Conservation (phyloP, 2,888 invertebrate genomes). For the Corythucha ciliata region DNA sequence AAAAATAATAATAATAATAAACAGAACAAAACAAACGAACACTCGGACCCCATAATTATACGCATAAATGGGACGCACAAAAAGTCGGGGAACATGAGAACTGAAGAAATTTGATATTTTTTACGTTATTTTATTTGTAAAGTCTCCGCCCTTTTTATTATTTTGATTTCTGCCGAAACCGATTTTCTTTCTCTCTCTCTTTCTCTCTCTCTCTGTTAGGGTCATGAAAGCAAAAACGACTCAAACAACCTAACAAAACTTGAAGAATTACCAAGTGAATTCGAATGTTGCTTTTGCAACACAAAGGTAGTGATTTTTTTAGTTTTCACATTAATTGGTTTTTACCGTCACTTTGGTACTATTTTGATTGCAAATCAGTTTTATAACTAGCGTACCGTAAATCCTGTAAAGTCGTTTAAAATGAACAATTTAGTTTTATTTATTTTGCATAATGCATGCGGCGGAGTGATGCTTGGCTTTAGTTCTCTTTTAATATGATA, state of each 20-base stretch:
- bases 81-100: background rate
- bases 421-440: conserved; percentile 7
- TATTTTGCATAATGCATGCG: too few species aligned
- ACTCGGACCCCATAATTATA: too few species aligned
- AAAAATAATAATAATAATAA: too few species aligned
- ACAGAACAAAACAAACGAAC: too few species aligned
- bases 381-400: too few species aligned
- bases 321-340: too few species aligned
- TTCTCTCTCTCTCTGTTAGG: conserved; percentile 32
- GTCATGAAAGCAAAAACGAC: conserved; percentile 38
- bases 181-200: conserved; percentile 10
- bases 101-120: conserved; percentile 13
- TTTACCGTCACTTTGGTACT: too few species aligned
- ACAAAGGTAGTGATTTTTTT: conserved; percentile 65
- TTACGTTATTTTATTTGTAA: conserved; percentile 20
- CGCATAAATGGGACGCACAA: too few species aligned
- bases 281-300: conserved; percentile 96
- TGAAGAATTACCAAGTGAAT: conserved; percentile 88
- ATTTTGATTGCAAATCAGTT: too few species aligned
- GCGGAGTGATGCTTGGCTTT: too few species aligned
- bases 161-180: conserved; percentile 4
- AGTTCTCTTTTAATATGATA: too few species aligned
- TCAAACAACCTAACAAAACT: conserved; percentile 51
- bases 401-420: too few species aligned
- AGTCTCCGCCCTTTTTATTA: conserved; percentile 23